Evolutionary conservation across 1,140 invertebrate genomes (phyloP), one percentile per base, ranked within the genome.

Genomic region (Cecropterus lyciades): DNA sequence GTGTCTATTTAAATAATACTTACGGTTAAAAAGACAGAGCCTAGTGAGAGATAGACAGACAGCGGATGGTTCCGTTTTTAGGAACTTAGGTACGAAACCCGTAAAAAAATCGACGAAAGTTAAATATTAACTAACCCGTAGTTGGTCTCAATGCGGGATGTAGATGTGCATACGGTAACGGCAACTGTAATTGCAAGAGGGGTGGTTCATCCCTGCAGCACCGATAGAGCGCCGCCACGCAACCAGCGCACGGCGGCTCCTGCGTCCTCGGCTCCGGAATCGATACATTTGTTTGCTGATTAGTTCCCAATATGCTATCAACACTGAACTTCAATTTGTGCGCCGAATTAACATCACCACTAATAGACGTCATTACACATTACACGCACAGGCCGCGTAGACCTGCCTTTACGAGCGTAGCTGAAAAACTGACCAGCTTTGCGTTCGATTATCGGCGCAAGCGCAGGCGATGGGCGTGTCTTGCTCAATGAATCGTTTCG

Each of bases 301-400:
- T 79, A 55, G 75, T 85, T 30, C 82, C 81, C 49, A 90, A 56
- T 40, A 92, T 92, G 75, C 87, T 88, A 57, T 92, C 89, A 16
- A 92, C 87, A 88, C 89, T 92, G 64, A 92, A 92, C 84, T 90
- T 90, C 62, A 92, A 75, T 65, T 92, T 60, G 27, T 48, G 90
- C 52, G 70, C 79, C 60, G 80, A 63, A 65, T 65, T 82, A 62
- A 86, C 73, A 65, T 89, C 84, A 80, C 82, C 75, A 69, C 75
- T 83, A 43, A 91, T 57, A 15, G 89, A 89, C 74, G 87, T 91
- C 89, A 91, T 90, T 72, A 79, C 73, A 71, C 27, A 57, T 69
- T 67, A 66, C 69, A 71, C 62, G 72, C 69, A 66, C 65, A 67
- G 51, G 65, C 63, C 56, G 65, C 70, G 16, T 45, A 60, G 57